Conservation (phyloP, 2,888 invertebrate genomes). For the Apodemia mormo region DNA sequence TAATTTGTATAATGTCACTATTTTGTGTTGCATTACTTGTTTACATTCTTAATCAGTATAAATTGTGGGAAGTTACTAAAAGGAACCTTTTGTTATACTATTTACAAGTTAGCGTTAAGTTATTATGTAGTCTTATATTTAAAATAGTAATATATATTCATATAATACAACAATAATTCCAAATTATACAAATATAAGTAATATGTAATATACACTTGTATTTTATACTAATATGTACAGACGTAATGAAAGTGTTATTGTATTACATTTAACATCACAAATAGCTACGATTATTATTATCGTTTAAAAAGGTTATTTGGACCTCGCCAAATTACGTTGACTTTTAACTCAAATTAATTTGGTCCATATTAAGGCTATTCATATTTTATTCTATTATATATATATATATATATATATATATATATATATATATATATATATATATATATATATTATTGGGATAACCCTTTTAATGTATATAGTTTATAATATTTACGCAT, state of each 20-base stretch:
- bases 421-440: no score
- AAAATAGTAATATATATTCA: neutral
- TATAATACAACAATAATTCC: neutral
- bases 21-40: slow-evolving; percentile 12
- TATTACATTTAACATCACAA: slow-evolving; percentile 9
- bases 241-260: neutral
- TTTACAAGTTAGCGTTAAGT: slow-evolving; percentile 7
- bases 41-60: neutral
- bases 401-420: no score
- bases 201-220: neutral
- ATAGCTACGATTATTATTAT: slow-evolving; percentile 5
- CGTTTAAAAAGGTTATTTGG: slow-evolving; percentile 15
- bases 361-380: slow-evolving; percentile 21
- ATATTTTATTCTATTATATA: slow-evolving; percentile 23
- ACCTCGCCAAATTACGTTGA: slow-evolving; percentile 14
- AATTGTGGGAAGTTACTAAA: neutral
- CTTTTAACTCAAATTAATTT: slow-evolving; percentile 1
- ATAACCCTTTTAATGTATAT: no score
- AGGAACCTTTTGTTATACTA: slow-evolving; percentile 3
- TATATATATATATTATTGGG: slow-evolving; percentile 19
- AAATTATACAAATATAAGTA: neutral
- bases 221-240: neutral
- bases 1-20: neutral
- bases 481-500: no score
- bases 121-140: neutral